Percentiles rank a stretch among this genome's conserved stretches.
These are phyloP conservation scores for Scartelaos histophorus DNA, from an alignment of 2,113 vertebrate genomes.

Conservation along the genomic window DNA sequence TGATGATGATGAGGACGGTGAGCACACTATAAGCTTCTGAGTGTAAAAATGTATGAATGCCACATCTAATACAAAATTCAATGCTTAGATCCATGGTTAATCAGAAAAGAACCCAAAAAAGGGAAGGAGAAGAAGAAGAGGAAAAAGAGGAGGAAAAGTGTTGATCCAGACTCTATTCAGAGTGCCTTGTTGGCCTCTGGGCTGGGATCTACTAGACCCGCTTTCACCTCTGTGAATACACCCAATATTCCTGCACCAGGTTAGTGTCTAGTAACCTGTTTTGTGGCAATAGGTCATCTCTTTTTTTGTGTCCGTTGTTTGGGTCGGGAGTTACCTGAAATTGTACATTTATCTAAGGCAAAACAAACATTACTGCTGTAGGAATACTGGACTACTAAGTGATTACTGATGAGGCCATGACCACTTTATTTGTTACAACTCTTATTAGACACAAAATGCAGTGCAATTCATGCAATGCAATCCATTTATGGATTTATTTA, in stretches of 20 bases:
- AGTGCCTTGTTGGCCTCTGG: constrained; percentile 99
- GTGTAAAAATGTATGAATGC: background rate
- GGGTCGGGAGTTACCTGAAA: too few species aligned
- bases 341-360: background rate
- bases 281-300: too few species aligned
- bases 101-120: constrained; percentile 96
- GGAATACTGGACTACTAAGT: background rate
- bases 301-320: too few species aligned
- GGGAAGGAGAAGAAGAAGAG: constrained; percentile 90
- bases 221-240: constrained; percentile 84
- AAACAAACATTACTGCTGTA: background rate
- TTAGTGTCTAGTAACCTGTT: constrained; percentile 22
- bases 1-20: constrained; percentile 92
- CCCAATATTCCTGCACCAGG: constrained; percentile 70
- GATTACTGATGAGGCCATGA: background rate
- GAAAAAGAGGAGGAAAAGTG: constrained; percentile 84
- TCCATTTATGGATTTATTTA: background rate
- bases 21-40: constrained; percentile 42
- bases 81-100: constrained; percentile 92
- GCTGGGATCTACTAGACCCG: constrained; percentile 89
- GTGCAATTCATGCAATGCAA: too few species aligned
- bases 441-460: background rate
- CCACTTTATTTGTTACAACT: too few species aligned
- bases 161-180: constrained; percentile 98
- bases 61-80: background rate